These are phyloP conservation scores for Clunio marinus DNA, from an alignment of 2,888 invertebrate genomes.

Conservation along the genomic window DNA sequence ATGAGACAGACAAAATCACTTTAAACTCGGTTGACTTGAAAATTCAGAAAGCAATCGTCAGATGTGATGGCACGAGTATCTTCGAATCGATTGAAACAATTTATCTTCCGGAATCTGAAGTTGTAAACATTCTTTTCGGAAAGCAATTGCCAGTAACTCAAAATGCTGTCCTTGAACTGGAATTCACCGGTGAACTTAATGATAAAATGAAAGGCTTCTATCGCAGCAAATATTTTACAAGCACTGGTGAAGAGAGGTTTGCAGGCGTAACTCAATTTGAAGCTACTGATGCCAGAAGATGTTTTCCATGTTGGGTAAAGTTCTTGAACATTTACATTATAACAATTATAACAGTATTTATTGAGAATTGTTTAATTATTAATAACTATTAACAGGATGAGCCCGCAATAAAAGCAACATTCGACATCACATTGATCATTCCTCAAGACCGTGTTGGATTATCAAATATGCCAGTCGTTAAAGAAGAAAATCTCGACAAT, in stretches of 20 bases:
- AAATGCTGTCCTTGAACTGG: slow-evolving; percentile 58
- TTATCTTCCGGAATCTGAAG: slow-evolving; percentile 61
- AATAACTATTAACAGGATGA: slow-evolving; percentile 61
- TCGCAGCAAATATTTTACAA: slow-evolving; percentile 76
- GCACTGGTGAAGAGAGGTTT: slow-evolving; percentile 70
- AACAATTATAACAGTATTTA: no score
- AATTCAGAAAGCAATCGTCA: slow-evolving; percentile 59
- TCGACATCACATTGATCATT: slow-evolving; percentile 80
- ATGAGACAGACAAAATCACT: slow-evolving; percentile 63
- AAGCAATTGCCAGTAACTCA: slow-evolving; percentile 57
- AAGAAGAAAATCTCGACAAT: slow-evolving; percentile 51
- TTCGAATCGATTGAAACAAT: slow-evolving; percentile 43
- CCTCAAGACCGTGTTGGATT: slow-evolving; percentile 78
- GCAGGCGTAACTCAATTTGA: slow-evolving; percentile 92
- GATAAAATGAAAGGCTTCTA: slow-evolving; percentile 96
- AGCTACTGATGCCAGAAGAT: slow-evolving; percentile 82
- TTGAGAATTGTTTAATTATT: no score
- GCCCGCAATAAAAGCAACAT: slow-evolving; percentile 91
- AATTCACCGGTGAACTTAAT: slow-evolving; percentile 81
- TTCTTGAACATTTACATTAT: background rate
- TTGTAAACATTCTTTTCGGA: slow-evolving; percentile 62
- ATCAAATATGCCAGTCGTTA: slow-evolving; percentile 82
- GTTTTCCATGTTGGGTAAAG: slow-evolving; percentile 85
- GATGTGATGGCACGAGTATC: slow-evolving; percentile 53
- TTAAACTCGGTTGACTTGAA: slow-evolving; percentile 75